Conservation (phyloP, 2,888 invertebrate genomes). For the Drosophila mayaguana region DNA sequence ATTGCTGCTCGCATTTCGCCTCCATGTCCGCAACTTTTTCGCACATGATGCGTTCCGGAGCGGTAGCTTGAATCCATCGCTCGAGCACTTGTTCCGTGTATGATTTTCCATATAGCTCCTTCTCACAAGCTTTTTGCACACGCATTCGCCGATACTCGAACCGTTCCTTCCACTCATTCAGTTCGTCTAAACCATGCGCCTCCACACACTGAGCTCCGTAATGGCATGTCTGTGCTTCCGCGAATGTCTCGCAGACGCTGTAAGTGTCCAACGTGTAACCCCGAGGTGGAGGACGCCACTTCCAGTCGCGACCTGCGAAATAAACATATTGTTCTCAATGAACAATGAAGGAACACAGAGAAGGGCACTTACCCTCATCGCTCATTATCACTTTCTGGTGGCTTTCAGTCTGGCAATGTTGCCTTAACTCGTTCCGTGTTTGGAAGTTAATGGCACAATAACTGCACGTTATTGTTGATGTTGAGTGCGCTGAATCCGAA, state of each 20-base stretch:
- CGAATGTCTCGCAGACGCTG: slow-evolving; percentile 87
- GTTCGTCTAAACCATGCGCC: slow-evolving; percentile 90
- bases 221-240: slow-evolving; percentile 87
- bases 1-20: slow-evolving; percentile 87
- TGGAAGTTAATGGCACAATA: slow-evolving; percentile 87
- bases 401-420: slow-evolving; percentile 88
- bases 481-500: slow-evolving; percentile 37
- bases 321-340: neutral
- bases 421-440: slow-evolving; percentile 86
- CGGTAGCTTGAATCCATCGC: slow-evolving; percentile 87
- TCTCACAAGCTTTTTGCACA: slow-evolving; percentile 88
- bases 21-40: slow-evolving; percentile 88
- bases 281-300: slow-evolving; percentile 89
- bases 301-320: slow-evolving; percentile 87
- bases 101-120: slow-evolving; percentile 88
- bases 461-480: slow-evolving; percentile 85
- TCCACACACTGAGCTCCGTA: slow-evolving; percentile 90
- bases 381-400: slow-evolving; percentile 90
- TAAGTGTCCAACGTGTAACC: slow-evolving; percentile 89
- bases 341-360: neutral
- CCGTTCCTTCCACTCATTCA: slow-evolving; percentile 90
- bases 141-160: slow-evolving; percentile 89
- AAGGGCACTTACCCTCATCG: slow-evolving; percentile 86
- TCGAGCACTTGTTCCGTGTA: slow-evolving; percentile 88
- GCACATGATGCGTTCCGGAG: slow-evolving; percentile 88